phyloP scores from a whole-genome alignment of 2,888 invertebrate genomes.

The Endomychus coccineus region DNA sequence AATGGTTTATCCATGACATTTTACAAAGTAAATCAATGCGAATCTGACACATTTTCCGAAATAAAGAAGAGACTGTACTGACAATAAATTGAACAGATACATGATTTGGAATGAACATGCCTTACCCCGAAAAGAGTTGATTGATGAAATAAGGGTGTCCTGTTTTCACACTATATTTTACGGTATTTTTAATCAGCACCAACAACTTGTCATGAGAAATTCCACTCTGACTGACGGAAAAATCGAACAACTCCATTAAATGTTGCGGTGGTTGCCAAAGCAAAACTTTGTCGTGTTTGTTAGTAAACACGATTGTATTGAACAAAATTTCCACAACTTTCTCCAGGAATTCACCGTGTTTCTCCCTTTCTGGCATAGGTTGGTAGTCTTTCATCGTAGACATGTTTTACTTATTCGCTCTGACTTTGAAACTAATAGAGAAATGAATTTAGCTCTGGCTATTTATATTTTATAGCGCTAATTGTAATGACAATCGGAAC shows the following conservation, averaged over 20 bases:
- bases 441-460: no score
- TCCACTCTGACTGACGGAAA: conserved; percentile 39
- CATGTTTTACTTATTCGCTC: no score
- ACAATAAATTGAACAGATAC: no score
- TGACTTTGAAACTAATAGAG: no score
- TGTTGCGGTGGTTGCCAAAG: conserved; percentile 48
- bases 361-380: conserved; percentile 37
- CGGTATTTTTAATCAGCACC: conserved; percentile 42
- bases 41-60: no score
- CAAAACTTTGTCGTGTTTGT: conserved; percentile 43
- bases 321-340: conserved; percentile 41
- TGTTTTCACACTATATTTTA: conserved; percentile 52
- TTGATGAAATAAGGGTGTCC: conserved; percentile 53
- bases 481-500: no score
- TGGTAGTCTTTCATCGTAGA: conserved; percentile 37
- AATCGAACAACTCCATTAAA: conserved; percentile 41
- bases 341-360: conserved; percentile 41
- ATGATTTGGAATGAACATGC: no score
- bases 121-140: conserved; percentile 51
- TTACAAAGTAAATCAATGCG: no score
- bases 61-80: no score
- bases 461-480: no score
- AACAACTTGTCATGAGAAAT: conserved; percentile 43
- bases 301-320: conserved; percentile 42
- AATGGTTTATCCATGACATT: no score